Base-by-base conservation (phyloP, 2,888 invertebrate species). In the Anaspis maculata region DNA sequence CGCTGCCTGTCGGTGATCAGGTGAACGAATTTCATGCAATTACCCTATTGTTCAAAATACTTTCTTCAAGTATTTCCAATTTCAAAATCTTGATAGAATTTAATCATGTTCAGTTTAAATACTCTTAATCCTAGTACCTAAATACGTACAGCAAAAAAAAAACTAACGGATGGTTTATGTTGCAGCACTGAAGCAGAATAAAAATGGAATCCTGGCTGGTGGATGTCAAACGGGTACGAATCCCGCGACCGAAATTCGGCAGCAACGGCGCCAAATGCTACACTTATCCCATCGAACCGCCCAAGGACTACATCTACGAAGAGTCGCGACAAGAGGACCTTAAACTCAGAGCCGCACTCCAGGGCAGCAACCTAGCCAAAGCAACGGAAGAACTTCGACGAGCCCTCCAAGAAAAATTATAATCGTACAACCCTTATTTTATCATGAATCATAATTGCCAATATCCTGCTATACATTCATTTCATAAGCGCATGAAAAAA, bases 171-270 rank as follows among this genome's bases (percentile, higher is more conserved):
- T n/a, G n/a, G n/a, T n/a, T n/a, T n/a, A n/a, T n/a, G n/a, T 19
- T 19, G 19, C 19, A 19, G 19, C n/a, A n/a, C n/a, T n/a, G 19
- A 19, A 9, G 9, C 19, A 9, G 9, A 5, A 19, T 5, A 19
- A 19, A 6, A 19, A 88, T 88, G 87, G 88, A 88, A 60, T 80
- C 83, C 49, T 87, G 87, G 86, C 65, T 87, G 54, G 79, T 77
- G 45, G 86, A 88, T 62, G 83, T 88, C 27, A 86, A 87, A 63
- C 77, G 83, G 48, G 79, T 88, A 42, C 73, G 83, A 50, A 88
- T 88, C 52, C 88, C 88, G 14, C 74, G 88, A 45, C 88, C 88
- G 3, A 88, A 88, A 70, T 85, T 87, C 57, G 79, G 76, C 29
- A 72, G 71, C 48, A n/a, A n/a, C n/a, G 75, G 71, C 13, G 49